Percentiles rank a stretch among this genome's conserved stretches.
Evolutionary conservation across 2,888 invertebrate genomes (phyloP).

Genomic region (Anticlea derivata): DNA sequence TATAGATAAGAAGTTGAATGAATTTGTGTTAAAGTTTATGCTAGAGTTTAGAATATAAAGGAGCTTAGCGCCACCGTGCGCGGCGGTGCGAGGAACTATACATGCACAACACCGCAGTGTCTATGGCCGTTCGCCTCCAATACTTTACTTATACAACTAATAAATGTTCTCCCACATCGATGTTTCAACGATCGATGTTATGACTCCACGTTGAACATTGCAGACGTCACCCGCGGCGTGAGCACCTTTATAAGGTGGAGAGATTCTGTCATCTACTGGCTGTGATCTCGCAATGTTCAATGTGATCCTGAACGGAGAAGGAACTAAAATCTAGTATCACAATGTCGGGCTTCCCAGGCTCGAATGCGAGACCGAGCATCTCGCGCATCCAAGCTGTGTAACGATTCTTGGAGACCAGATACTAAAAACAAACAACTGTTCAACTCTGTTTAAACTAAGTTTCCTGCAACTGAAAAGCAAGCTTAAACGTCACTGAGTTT

Average conservation of each 20-base stretch:
- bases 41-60: slow-evolving; percentile 82
- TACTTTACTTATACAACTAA: slow-evolving; percentile 77
- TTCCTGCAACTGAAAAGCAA: slow-evolving; percentile 17
- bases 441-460: slow-evolving; percentile 7
- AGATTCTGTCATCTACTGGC: slow-evolving; percentile 58
- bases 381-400: slow-evolving; percentile 45
- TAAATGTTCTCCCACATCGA: slow-evolving; percentile 75
- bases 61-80: slow-evolving; percentile 78
- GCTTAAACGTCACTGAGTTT: slow-evolving; percentile 9
- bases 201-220: slow-evolving; percentile 57
- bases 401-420: slow-evolving; percentile 34
- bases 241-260: slow-evolving; percentile 55
- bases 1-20: slow-evolving; percentile 70
- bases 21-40: slow-evolving; percentile 78
- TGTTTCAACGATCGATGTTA: slow-evolving; percentile 69
- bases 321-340: slow-evolving; percentile 84
- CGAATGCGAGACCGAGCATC: slow-evolving; percentile 68
- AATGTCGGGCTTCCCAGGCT: slow-evolving; percentile 78
- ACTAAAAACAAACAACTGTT: slow-evolving; percentile 14
- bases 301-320: slow-evolving; percentile 70
- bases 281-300: slow-evolving; percentile 54
- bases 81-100: slow-evolving; percentile 83
- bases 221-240: slow-evolving; percentile 45
- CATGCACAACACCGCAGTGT: slow-evolving; percentile 81
- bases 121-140: slow-evolving; percentile 77